phyloP scores from a whole-genome alignment of 2,113 vertebrate species.

The Solea senegalensis region DNA sequence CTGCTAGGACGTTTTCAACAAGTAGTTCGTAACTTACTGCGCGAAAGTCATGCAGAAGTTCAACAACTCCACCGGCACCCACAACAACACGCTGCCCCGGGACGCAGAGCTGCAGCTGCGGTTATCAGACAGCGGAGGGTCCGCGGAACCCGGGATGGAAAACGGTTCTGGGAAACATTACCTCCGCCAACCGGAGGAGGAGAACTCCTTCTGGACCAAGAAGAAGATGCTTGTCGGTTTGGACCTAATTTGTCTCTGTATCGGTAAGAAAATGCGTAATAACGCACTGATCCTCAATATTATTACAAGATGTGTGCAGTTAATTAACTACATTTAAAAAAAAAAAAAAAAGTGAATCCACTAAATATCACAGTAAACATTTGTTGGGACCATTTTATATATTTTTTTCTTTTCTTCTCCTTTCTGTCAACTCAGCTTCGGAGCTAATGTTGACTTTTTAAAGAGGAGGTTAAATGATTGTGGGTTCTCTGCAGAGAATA shows the following conservation, averaged over 20 bases:
- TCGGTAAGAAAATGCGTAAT: conserved; percentile 71
- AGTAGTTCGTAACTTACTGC: not conserved
- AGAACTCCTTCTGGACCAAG: conserved; percentile 70
- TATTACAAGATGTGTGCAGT: not conserved
- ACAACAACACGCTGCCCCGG: conserved; percentile 68
- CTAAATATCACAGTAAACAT: not conserved
- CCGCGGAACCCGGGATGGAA: conserved; percentile 71
- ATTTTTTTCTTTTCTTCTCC: not conserved
- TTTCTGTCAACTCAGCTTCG: conserved; percentile 5
- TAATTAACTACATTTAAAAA: not conserved
- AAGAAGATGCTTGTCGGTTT: conserved; percentile 82
- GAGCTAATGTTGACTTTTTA: not conserved
- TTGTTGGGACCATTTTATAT: not conserved
- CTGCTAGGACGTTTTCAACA: conserved; percentile 1
- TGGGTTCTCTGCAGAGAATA: not conserved
- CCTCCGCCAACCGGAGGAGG: conserved; percentile 44
- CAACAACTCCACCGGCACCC: conserved; percentile 60
- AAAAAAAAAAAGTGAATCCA: no score
- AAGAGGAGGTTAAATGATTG: conserved; percentile 1
- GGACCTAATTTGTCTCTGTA: conserved; percentile 81
- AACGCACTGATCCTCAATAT: not conserved
- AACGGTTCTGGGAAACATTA: conserved; percentile 78
- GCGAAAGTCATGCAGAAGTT: conserved; percentile 77
- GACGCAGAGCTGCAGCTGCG: conserved; percentile 80
- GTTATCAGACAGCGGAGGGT: conserved; percentile 67